These are phyloP conservation scores for Digitonthophagus gazella DNA, from an alignment of 2,888 invertebrate species.

Conservation along the genomic window DNA sequence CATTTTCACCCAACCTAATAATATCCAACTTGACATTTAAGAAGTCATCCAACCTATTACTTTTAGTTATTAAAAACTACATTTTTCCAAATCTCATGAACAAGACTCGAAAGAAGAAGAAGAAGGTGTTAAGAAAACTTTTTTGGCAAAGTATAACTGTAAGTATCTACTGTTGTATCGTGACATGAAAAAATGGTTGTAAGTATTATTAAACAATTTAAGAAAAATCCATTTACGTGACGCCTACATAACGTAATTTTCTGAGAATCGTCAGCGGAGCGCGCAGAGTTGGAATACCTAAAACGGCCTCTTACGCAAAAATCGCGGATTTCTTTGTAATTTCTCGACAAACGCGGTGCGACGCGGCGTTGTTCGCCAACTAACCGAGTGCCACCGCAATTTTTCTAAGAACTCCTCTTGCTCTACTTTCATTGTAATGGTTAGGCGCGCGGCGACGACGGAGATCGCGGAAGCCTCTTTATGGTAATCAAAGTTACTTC, in stretches of 20 bases:
- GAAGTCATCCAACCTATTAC: too few relatives aligned
- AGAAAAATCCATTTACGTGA: too few relatives aligned
- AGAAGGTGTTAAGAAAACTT: too few relatives aligned
- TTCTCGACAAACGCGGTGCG: background rate
- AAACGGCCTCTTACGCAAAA: background rate
- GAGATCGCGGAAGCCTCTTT: background rate
- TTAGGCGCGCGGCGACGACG: background rate
- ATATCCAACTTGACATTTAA: too few relatives aligned
- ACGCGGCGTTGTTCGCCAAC: background rate
- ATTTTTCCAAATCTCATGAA: too few relatives aligned
- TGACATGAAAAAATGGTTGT: too few relatives aligned
- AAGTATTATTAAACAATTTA: too few relatives aligned
- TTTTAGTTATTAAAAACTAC: too few relatives aligned
- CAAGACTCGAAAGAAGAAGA: too few relatives aligned
- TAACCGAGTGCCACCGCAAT: background rate
- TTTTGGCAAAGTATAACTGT: too few relatives aligned
- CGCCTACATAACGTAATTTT: background rate
- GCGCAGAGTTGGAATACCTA: background rate
- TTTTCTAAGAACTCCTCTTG: background rate
- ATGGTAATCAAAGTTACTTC: background rate
- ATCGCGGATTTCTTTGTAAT: background rate
- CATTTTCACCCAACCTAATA: too few relatives aligned
- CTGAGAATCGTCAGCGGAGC: background rate
- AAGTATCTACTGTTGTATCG: too few relatives aligned
- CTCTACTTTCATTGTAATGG: background rate